A percentile compares a stretch with the other conserved stretches of the same genome.
These are phyloP conservation scores for Ramazzottius varieornatus DNA, from an alignment of 2,888 invertebrate genomes.

Conservation along the genomic window DNA sequence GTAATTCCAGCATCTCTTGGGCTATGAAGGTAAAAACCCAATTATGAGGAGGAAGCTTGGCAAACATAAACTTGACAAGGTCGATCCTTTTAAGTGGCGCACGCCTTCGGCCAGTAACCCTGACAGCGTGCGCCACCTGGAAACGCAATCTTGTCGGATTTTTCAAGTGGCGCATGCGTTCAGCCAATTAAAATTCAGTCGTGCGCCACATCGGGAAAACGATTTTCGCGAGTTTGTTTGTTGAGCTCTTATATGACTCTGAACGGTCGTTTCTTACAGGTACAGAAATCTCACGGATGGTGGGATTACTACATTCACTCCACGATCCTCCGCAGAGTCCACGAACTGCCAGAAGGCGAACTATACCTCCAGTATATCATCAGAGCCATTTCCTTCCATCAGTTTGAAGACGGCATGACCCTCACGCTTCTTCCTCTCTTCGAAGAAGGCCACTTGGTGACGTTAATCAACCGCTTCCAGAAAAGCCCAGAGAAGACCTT, in stretches of 20 bases:
- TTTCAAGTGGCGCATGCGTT: too few species aligned
- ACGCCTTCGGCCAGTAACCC: too few species aligned
- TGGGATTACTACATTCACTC: slow-evolving; percentile 2
- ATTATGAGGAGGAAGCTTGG: too few species aligned
- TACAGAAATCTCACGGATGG: background rate
- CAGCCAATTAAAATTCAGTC: too few species aligned
- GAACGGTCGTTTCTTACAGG: too few species aligned
- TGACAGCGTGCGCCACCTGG: too few species aligned
- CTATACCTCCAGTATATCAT: background rate
- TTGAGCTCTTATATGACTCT: too few species aligned
- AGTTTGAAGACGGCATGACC: background rate
- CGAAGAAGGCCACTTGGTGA: background rate
- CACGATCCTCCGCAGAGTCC: background rate
- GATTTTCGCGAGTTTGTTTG: too few species aligned
- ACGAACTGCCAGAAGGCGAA: background rate
- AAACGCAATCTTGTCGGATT: too few species aligned
- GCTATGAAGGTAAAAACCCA: background rate
- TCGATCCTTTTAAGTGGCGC: too few species aligned
- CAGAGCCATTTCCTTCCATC: background rate
- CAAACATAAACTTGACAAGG: too few species aligned
- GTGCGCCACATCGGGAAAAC: too few species aligned
- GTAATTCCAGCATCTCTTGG: background rate
- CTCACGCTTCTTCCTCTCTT: background rate
- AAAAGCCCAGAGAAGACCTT: background rate
- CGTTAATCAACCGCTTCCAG: background rate